phyloP scores from a whole-genome alignment of 2,888 invertebrate genomes.

The Rhogogaster chlorosoma region DNA sequence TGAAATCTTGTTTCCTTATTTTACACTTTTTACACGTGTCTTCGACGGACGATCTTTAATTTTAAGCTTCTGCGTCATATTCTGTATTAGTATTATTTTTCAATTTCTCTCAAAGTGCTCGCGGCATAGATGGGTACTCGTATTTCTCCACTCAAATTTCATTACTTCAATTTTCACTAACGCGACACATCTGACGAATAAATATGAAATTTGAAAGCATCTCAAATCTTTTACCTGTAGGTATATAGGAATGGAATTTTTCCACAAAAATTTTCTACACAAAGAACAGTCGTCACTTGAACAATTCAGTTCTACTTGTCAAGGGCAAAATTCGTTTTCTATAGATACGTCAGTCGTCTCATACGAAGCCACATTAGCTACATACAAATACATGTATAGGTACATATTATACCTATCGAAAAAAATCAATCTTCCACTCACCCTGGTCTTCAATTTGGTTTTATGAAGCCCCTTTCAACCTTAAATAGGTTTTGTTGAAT shows the following conservation, averaged over 20 bases:
- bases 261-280: background rate
- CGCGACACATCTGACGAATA: background rate
- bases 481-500: background rate
- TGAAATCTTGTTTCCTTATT: background rate
- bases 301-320: constrained; percentile 19
- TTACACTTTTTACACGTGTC: background rate
- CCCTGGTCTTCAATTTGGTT: background rate
- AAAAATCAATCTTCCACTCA: background rate
- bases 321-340: background rate
- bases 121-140: background rate
- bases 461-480: background rate
- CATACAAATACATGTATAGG: background rate
- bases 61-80: background rate
- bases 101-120: constrained; percentile 10
- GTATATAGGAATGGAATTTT: too few relatives aligned
- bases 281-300: background rate
- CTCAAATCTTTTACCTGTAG: background rate
- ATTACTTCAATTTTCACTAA: constrained; percentile 29
- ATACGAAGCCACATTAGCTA: background rate
- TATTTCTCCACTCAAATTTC: constrained; percentile 5
- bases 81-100: background rate
- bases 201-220: constrained; percentile 3
- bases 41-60: background rate
- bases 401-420: background rate
- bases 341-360: background rate